Base-by-base conservation (phyloP, 2,113 vertebrate genomes). In the Oncorhynchus gorbuscha region DNA sequence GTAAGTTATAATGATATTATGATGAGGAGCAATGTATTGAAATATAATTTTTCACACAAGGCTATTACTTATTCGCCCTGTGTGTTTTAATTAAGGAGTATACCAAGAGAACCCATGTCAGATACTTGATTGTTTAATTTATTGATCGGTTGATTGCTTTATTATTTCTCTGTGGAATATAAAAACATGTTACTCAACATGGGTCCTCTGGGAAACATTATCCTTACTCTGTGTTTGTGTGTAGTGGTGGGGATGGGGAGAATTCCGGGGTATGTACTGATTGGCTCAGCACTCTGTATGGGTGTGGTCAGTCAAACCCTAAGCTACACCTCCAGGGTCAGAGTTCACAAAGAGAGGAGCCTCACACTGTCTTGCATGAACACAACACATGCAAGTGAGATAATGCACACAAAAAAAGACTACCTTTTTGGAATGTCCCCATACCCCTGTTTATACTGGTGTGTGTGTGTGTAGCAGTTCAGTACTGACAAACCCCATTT, bases 401-500 rank as follows among this genome's bases (percentile, higher is more conserved):
- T 39, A 72, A 28, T 13, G 64, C n/a, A 51, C 45, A 48, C 30
- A 14, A 49, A n/a, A 7, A 7, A n/a, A 16, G 2, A 55, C 22
- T n/a, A n/a, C n/a, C 20, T 61, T n/a, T 61, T 20, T 9, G n/a
- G 59, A 61, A 61, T 9, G 59, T 61, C 18, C 5, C 5, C 1
- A 6, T 9, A 5, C 12, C 4, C 28, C 11, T 4, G 14, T 51
- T 28, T 28, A 69, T 30, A 55, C 14, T 51, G 28, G 9, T 59
- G 32, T 59, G 2, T 69, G 32, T 69, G 32, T 72, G 8, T 11
- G 92, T 84, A 24, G 16, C 72, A 76, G 73, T 86, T 30, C 81
- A 73, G 59, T 87, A 73, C 83, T 94, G 93, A 93, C 88, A 90
- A 72, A 94, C 91, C 4, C 93, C 93, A 3, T 92, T 93, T 28